Percentiles rank a stretch among this genome's conserved stretches.
phyloP scores from a whole-genome alignment of 2,888 invertebrate genomes.

The Rapana venosa region DNA sequence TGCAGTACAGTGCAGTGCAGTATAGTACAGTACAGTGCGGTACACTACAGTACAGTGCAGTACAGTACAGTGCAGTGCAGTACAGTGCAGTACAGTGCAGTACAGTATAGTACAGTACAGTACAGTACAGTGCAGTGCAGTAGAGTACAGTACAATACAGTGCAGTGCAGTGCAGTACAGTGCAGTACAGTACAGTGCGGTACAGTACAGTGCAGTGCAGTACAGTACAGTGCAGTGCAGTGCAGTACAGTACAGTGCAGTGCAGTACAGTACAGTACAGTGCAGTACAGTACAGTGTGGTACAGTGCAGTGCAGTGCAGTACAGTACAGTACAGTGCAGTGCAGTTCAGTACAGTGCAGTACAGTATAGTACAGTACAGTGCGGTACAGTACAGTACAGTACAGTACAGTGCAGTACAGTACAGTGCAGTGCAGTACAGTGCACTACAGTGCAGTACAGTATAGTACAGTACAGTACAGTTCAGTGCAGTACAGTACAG shows the following conservation, averaged over 20 bases:
- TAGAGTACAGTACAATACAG: background rate
- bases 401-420: no score
- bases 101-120: background rate
- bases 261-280: background rate
- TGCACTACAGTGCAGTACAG: background rate
- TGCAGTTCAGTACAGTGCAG: no score
- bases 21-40: background rate
- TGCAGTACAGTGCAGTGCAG: background rate
- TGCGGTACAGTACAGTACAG: no score
- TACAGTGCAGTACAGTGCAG: background rate
- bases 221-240: background rate
- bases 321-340: background rate
- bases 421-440: no score
- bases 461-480: background rate
- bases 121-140: background rate
- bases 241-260: background rate
- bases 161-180: background rate
- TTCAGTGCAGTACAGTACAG: background rate
- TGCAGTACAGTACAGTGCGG: background rate
- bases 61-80: background rate
- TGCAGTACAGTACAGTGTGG: background rate
- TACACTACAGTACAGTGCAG: background rate
- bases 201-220: background rate
- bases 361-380: no score
- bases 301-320: background rate